Base-by-base conservation (phyloP, 2,888 invertebrate genomes). In the Dicyrtoma fusca region DNA sequence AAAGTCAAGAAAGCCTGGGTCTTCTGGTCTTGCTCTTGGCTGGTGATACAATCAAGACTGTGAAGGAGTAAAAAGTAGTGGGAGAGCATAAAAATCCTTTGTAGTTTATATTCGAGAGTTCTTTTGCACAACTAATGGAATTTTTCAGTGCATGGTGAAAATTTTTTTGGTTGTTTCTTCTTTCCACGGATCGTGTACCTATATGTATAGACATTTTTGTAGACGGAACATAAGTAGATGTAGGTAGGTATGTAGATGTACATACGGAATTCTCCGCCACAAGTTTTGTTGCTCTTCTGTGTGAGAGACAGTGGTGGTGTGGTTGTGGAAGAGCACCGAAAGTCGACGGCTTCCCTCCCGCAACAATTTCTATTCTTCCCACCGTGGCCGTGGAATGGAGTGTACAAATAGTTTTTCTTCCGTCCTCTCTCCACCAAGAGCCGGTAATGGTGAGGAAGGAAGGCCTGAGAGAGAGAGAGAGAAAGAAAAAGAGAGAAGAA, bases 291-390 rank as follows among this genome's bases (percentile, higher is more conserved):
- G 34, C 34, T 5, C 8, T 5, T 34, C 4, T 34, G 47, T 13
- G 47, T 45, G n/a, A n/a, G 47, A 63, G 23, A 62, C 19, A 19
- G 44, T 19, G 23, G 25, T 10, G n/a, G n/a, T n/a, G n/a, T n/a
- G 21, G 17, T n/a, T 17, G 21, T 1, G 55, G 4, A 11, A 14
- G 14, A 21, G 34, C 26, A 26, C 26, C 17, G 45, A 44, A 63
- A 63, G 21, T 17, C 62, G 14, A 61, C n/a, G 19, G 10, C 21
- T 53, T 53, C 17, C 23, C 17, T 26, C 42, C 10, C 49, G 34
- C 65, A 51, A 34, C 66, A 66, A 26, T 44, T 53, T 66, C 66
- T 51, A 51, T 65, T 49, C 65, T 53, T 66, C 45, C 63, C 23
- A 34, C 45, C 8, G 45, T 44, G 10, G 13, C 8, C 45, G 11